Conservation (phyloP, 2,888 invertebrate species). For the Crematogaster levior region DNA sequence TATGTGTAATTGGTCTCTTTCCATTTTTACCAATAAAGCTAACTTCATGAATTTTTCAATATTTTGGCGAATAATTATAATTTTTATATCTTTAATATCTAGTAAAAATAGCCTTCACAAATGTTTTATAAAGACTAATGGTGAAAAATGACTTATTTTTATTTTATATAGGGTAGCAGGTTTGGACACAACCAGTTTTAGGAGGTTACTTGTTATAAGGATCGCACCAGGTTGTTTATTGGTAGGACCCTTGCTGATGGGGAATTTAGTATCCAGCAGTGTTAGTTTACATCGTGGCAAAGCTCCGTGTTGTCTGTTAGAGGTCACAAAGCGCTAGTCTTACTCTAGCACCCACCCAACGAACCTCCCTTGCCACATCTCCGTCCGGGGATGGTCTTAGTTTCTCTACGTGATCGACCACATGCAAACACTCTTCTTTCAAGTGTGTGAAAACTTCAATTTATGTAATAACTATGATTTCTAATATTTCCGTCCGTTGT, state of each 20-base stretch:
- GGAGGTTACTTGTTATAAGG: slow-evolving; percentile 94
- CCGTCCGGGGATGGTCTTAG: slow-evolving; percentile 94
- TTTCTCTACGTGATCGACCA: slow-evolving; percentile 87
- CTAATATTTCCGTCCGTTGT: neutral
- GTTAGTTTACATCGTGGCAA: slow-evolving; percentile 96
- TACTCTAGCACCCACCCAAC: slow-evolving; percentile 89
- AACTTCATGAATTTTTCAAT: neutral
- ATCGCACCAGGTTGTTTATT: slow-evolving; percentile 93
- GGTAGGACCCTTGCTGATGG: slow-evolving; percentile 93
- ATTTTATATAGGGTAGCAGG: slow-evolving; percentile 90
- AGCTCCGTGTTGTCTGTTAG: slow-evolving; percentile 95
- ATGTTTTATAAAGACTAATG: neutral
- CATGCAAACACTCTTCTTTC: slow-evolving; percentile 87
- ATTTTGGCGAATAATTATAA: neutral
- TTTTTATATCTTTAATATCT: neutral
- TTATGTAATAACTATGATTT: neutral
- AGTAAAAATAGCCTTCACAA: neutral
- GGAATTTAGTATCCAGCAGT: slow-evolving; percentile 93
- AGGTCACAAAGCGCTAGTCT: slow-evolving; percentile 96
- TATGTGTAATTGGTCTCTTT: slow-evolving; percentile 54
- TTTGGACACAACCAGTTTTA: slow-evolving; percentile 91
- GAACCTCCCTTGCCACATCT: slow-evolving; percentile 87
- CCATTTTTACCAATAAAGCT: neutral
- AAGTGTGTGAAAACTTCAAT: slow-evolving; percentile 81
- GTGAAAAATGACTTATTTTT: slow-evolving; percentile 4